Base-by-base conservation (phyloP, 2,797 vertebrate species). In the Borostomias antarcticus region DNA sequence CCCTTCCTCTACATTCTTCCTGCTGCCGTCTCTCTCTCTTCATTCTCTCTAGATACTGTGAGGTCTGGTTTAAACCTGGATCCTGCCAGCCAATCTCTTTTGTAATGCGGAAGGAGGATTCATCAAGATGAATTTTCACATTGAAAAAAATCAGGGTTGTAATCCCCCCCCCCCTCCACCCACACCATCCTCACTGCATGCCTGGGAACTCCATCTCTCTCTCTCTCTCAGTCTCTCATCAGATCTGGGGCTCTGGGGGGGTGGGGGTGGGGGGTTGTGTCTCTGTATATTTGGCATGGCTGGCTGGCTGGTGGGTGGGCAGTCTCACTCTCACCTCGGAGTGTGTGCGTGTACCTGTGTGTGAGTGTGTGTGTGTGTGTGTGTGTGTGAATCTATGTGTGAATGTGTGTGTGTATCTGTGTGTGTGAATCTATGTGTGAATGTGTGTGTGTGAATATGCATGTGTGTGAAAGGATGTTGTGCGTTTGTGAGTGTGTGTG, bases 261-360 rank as follows among this genome's bases (percentile, higher is more conserved):
- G 48, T 33, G 29, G 26, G 53, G 59, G 53, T 61, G 60, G 65
- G 77, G 68, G 73, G 69, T 58, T 6, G 59, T 32, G 35, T 62
- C 48, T 53, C 28, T 0, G 9, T 40, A 67, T 69, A 6, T 51
- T 45, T 60, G 58, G 58, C 37, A 45, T 15, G 33, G 32, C 33
- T 35, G 25, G 58, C 48, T 61, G 58, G 5, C 47, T 48, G 61
- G 62, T 62, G 23, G 40, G 29, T 58, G 58, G 78, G 48, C 45
- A 28, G 43, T 74, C 70, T 32, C 23, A 28, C 63, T 70, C 67
- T 76, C 68, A 79, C 73, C 66, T 74, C 58, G 8, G 11, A 13
- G 57, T 40, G 57, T 40, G 57, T 3, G 56, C 1, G 54, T 17
- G 45, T 5, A 5, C 2, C 11, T 17, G 45, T 2, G 2, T 9